Evolutionary conservation across 2,797 vertebrate species (phyloP).

Genomic region (Syngnathus acus): DNA sequence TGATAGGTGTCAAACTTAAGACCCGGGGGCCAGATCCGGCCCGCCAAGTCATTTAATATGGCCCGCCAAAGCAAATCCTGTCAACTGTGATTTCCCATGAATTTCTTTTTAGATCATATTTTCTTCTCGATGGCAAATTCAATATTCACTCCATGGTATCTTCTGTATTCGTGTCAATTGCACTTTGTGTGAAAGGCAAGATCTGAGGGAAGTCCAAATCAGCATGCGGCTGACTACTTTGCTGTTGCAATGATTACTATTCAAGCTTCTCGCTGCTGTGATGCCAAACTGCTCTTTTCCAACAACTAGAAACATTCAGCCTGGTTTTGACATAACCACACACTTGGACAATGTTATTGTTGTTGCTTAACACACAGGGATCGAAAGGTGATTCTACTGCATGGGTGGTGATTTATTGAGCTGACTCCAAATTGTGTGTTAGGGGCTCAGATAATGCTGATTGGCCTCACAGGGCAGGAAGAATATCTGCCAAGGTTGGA

Average conservation of each 20-base stretch:
- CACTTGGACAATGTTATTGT: not conserved
- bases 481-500: constrained; percentile 25
- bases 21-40: no score
- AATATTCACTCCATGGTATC: not conserved
- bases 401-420: constrained; percentile 53
- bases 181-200: not conserved
- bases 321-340: not conserved
- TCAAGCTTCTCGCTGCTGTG: constrained; percentile 34
- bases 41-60: no score
- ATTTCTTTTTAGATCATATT: not conserved
- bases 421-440: constrained; percentile 56
- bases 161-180: not conserved
- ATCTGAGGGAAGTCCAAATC: constrained; percentile 14
- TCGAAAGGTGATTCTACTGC: constrained; percentile 7
- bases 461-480: constrained; percentile 32
- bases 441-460: constrained; percentile 55
- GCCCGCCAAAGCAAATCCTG: no score
- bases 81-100: no score
- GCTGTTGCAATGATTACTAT: constrained; percentile 37
- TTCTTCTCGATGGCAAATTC: not conserved
- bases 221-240: constrained; percentile 21
- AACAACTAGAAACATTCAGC: not conserved
- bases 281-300: constrained; percentile 6
- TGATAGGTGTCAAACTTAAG: no score
- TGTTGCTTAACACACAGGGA: not conserved